Percentiles rank a stretch among this genome's conserved stretches.
Evolutionary conservation across 2,113 vertebrate genomes (phyloP).

Genomic region (Bucco capensis): DNA sequence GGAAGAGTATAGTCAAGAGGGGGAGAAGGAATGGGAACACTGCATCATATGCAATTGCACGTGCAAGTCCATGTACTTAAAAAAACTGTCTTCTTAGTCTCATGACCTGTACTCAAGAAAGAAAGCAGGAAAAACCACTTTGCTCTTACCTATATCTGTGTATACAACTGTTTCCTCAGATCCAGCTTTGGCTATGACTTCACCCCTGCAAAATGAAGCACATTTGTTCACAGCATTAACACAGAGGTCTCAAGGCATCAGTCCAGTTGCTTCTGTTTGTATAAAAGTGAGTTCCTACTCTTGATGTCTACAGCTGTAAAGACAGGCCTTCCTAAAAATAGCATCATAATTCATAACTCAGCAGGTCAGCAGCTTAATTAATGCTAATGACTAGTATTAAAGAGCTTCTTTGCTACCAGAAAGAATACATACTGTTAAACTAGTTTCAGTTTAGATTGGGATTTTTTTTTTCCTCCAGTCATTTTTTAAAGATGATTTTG

Average conservation of each 20-base stretch:
- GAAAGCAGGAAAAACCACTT: background rate
- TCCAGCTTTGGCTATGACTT: slow-evolving; percentile 87
- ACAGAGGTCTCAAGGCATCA: background rate
- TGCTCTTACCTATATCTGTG: slow-evolving; percentile 87
- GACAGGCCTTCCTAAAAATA: background rate
- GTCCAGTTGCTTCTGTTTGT: slow-evolving; percentile 28
- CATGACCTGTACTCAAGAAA: background rate
- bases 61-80: background rate
- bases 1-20: background rate
- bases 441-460: background rate
- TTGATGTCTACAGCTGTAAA: background rate
- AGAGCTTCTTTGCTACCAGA: background rate
- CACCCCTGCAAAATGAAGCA: slow-evolving; percentile 84
- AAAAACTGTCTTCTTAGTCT: background rate
- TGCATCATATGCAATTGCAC: background rate
- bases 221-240: slow-evolving; percentile 21
- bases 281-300: background rate
- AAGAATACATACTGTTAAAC: background rate
- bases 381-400: background rate
- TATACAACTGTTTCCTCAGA: slow-evolving; percentile 84
- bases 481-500: background rate
- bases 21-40: background rate
- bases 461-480: background rate
- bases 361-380: background rate
- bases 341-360: background rate